Base-by-base conservation (phyloP, 2,888 invertebrate genomes). In the Andrena praecox region DNA sequence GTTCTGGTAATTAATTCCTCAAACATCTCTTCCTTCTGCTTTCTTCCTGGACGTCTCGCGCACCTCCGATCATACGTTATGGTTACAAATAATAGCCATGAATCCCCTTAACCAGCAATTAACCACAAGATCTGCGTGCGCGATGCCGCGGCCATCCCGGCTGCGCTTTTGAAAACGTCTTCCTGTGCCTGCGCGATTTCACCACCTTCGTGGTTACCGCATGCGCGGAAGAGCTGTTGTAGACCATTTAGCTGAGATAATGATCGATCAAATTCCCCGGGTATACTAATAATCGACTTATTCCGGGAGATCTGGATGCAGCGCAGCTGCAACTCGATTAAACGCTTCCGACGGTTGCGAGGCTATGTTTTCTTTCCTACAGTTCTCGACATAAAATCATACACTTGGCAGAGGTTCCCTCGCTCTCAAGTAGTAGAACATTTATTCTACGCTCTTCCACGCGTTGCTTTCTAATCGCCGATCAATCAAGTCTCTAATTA, bases 181-280 rank as follows among this genome's bases (percentile, higher is more conserved):
- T 31, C 77, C 35, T 31, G 42, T 42, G 60, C 27, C 50, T 54
- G 31, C 29, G 8, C 52, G 52, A 59, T 77, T 77, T 66, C 76
- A 52, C 66, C 50, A 31, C 8, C 50, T 77, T 62, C 59, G 64
- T 75, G 52, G 60, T 71, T 71, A 20, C 64, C 35, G 31, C 31
- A 35, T 50, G 20, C 20, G 50, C 31, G 71, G 62, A 75, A 68
- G 63, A 48, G 1, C 48, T 29, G 33, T 63, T 33, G 68, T 16
- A 42, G 63, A 77, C 16, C 48, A 50, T 77, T 77, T 77, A 67
- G 52, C 77, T 66, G 27, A 12, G 35, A 52, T 60, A 66, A 77
- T 12, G 33, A 35, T 31, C 56, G 69, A 54, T 68, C 42, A 31
- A 68, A 68, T 56, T 74, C 68, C 31, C 42, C 42, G 10, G 68